Evolutionary conservation across 1,140 invertebrate species (phyloP), one percentile per base, ranked within the genome.

Genomic region (Olivierus martensii): DNA sequence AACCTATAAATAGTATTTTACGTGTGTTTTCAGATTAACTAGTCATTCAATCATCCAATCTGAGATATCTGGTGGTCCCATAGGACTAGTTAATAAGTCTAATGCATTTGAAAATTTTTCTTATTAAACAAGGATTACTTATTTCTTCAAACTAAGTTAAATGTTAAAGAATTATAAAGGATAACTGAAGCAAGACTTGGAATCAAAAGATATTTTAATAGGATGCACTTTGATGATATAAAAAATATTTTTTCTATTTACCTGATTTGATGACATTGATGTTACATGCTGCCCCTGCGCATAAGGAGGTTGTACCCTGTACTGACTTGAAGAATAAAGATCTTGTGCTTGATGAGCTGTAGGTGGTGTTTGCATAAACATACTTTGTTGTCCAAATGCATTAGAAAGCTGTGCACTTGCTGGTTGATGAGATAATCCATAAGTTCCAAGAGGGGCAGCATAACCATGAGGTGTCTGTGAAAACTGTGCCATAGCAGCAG

Each of bases 321-420:
- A 85, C 63, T 83, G 82, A 46, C 77, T 76, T 63, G 77, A 83
- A 61, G 80, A 81, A 70, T 87, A 88, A 69, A 88, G 78, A 60
- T 89, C 85, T 43, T 82, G 81, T 2, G 79, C 75, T 55, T 73
- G 69, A 14, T 73, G 73, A 18, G 73, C 70, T 2, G 72, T 69
- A 38, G 73, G 73, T n/a, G 78, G 70, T 28, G 28, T 28, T 49
- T 77, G 79, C 55, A 83, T 67, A 59, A 81, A 79, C 62, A 79
- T 73, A 36, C 75, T 80, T 58, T 79, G 78, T 43, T 81, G 79
- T 54, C 75, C 81, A 65, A 78, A 83, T 10, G 77, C 78, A 59
- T 62, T 67, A 44, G 66, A 59, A 19, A 61, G 64, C 19, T 66
- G 63, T 51, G 58, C 39, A 21, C 52, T 53, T 22, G 59, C 57